Base-by-base conservation (phyloP, 2,113 vertebrate species). In the Gavialis gangeticus region DNA sequence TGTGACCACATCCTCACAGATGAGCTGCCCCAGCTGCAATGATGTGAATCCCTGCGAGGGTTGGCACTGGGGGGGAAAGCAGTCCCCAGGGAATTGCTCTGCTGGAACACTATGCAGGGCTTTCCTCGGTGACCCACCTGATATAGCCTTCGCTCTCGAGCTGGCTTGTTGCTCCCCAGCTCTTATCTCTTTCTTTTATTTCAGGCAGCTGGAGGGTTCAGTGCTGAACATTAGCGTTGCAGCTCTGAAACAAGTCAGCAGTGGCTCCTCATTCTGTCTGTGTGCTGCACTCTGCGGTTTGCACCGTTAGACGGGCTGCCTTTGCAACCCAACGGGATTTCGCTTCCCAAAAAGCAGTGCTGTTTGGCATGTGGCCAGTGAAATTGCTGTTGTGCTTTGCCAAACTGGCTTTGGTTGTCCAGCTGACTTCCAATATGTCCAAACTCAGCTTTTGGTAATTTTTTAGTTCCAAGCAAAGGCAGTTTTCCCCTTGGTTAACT, bases 401-500 rank as follows among this genome's bases (percentile, higher is more conserved):
- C 22, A 66, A 56, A 27, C 82, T 37, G 75, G 79, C 57, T 79
- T 8, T n/a, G 30, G 17, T 14, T 1, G n/a, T 16, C 60, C 14
- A 12, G 22, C 67, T 80, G 75, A 63, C 84, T 11, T 88, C 90
- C 66, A 19, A 14, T 57, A 90, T 62, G 10, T 24, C 54, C 10
- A 57, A 30, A n/a, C 60, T 77, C 0, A 71, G 11, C 84, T 46
- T 46, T 46, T 46, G 46, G 7, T 46, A 46, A 46, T 46, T 46
- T 46, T 46, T 46, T 46, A 46, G 46, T 46, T 46, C 46, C 46
- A 46, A 9, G 46, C 46, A 46, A 46, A 4, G 75, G 2, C 59
- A 18, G 2, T 84, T 95, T 93, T 93, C 21, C 82, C 62, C 27
- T 69, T 18, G 30, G 22, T 71, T 71, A 18, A 71, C 19, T 37